Base-by-base conservation (phyloP, 2,113 vertebrate species). In the Seriola dumerili region DNA sequence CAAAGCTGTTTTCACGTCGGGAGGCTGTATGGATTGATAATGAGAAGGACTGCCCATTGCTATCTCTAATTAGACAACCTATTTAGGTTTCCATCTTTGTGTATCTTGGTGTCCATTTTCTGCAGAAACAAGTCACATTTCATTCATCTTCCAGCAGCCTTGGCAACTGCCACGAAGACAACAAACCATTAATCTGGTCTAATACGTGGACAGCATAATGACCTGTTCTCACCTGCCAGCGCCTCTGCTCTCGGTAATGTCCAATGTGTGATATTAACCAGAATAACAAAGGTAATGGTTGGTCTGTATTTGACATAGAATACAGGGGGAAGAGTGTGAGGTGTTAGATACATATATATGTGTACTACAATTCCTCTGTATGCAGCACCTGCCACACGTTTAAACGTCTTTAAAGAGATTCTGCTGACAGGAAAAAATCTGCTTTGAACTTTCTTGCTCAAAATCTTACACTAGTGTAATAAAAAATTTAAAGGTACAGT, bases 51-150 rank as follows among this genome's bases (percentile, higher is more conserved):
- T 83, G 81, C 75, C 76, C 78, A 84, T 90, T 79, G 86, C 85
- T 74, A 59, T 50, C 79, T 92, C 73, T 76, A 91, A 90, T 90
- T 89, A 90, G 87, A 89, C 91, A 85, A 40, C 65, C 81, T 90
- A 14, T 76, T 92, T 81, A 92, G 84, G 85, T 80, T 66, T 77
- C 57, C 62, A 36, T 72, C 72, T 67, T 72, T 57, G 46, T 83
- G 74, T 73, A 62, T 86, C 55, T 46, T 19, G 4, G 55, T 54
- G 80, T 84, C 52, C 21, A 32, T 55, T 75, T 75, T 77, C 72
- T 66, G 34, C 80, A 70, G 66, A 73, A 83, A 63, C 70, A 83
- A 89, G 80, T 85, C 83, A 78, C 88, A 80, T 92, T 85, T 91
- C 83, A 88, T 89, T 93, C 82, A 89, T 91, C 88, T 87, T 85